These are phyloP conservation scores for Lepidocyrtinus sp. DNA, from an alignment of 2,888 invertebrate species.

Conservation along the genomic window DNA sequence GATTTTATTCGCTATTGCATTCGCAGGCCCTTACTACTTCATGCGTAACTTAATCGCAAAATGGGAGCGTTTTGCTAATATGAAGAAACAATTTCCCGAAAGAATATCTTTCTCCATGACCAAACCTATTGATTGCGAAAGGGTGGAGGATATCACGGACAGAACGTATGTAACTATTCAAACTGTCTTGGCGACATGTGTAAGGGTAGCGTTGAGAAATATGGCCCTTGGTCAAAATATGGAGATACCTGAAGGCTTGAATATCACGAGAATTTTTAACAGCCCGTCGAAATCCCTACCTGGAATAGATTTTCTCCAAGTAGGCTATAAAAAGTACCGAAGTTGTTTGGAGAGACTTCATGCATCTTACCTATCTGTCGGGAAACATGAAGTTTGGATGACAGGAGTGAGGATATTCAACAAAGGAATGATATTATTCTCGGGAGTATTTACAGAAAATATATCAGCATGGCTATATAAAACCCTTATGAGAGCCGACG, in stretches of 20 bases:
- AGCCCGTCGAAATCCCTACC: not conserved
- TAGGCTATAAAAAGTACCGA: slow-evolving; percentile 2
- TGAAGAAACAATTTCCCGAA: not conserved
- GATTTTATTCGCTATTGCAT: not conserved
- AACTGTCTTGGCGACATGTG: slow-evolving; percentile 15
- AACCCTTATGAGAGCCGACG: slow-evolving; percentile 23
- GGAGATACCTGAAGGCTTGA: slow-evolving; percentile 19
- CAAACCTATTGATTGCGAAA: slow-evolving; percentile 22
- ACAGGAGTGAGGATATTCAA: slow-evolving; percentile 31
- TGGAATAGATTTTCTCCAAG: slow-evolving; percentile 19
- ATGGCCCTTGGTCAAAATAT: slow-evolving; percentile 30
- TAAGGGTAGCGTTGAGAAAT: slow-evolving; percentile 26
- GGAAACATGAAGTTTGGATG: not conserved
- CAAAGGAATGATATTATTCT: slow-evolving; percentile 22
- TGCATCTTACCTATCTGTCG: slow-evolving; percentile 23
- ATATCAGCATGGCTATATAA: slow-evolving; percentile 34
- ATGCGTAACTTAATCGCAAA: not conserved
- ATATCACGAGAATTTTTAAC: slow-evolving; percentile 22
- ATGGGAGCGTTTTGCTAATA: slow-evolving; percentile 14
- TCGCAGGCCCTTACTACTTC: slow-evolving; percentile 14
- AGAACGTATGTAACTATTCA: slow-evolving; percentile 6
- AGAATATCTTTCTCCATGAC: not conserved
- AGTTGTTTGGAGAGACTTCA: slow-evolving; percentile 30
- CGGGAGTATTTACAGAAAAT: slow-evolving; percentile 24
- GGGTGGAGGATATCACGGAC: slow-evolving; percentile 23